Percentiles rank a stretch among this genome's conserved stretches.
Evolutionary conservation across 1,140 invertebrate species (phyloP).

Genomic region (Archivesica marissinica): DNA sequence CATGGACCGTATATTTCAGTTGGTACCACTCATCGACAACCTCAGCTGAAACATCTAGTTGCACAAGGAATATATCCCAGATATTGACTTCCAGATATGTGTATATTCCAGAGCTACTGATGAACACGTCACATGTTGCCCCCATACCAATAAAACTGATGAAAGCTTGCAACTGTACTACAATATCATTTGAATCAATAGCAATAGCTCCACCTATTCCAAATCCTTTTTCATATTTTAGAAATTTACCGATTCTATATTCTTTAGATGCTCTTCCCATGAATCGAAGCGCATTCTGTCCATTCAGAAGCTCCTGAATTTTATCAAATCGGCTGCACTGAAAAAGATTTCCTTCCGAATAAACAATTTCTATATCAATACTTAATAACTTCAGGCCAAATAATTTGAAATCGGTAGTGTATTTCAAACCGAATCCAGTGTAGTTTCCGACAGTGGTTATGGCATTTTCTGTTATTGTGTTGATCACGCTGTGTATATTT

Average conservation of each 20-base stretch:
- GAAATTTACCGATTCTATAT: conserved; percentile 19
- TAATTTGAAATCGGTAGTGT: not conserved
- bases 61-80: conserved; percentile 54
- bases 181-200: conserved; percentile 1
- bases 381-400: conserved; percentile 5
- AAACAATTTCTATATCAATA: conserved; percentile 34
- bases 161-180: not conserved
- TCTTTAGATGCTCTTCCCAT: too few species aligned
- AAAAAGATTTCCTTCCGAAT: not conserved
- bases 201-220: conserved; percentile 30
- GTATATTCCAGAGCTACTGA: conserved; percentile 1
- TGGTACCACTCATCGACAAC: not conserved
- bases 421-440: conserved; percentile 22
- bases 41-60: conserved; percentile 21
- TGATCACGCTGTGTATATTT: too few species aligned
- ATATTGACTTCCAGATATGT: conserved; percentile 40
- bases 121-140: not conserved
- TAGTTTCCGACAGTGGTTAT: too few species aligned
- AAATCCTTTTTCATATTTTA: conserved; percentile 3
- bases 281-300: not conserved
- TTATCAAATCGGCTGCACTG: not conserved
- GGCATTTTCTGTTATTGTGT: too few species aligned
- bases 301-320: not conserved
- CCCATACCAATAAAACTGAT: conserved; percentile 5
- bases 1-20: too few species aligned